phyloP scores from a whole-genome alignment of 2,888 invertebrate genomes.

The Carpatolechia fugitivella region DNA sequence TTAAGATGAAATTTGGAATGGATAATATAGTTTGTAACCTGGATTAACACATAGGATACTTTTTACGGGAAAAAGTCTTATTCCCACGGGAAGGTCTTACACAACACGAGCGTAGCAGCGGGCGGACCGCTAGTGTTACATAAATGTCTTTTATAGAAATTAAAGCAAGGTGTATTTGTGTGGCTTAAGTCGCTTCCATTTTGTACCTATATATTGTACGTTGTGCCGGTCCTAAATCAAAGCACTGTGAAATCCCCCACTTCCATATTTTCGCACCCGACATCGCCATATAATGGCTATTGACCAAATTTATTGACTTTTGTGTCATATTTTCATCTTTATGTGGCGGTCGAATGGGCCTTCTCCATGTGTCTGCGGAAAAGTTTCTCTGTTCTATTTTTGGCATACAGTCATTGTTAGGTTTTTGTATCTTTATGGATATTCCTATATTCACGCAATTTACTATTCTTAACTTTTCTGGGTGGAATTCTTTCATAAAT shows the following conservation, averaged over 20 bases:
- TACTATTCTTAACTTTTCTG: too few relatives aligned
- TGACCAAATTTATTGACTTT: slow-evolving; percentile 76
- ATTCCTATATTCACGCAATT: too few relatives aligned
- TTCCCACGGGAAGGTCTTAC: too few relatives aligned
- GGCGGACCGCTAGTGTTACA: too few relatives aligned
- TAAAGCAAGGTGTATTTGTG: too few relatives aligned
- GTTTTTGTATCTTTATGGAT: background rate
- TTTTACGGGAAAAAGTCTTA: too few relatives aligned
- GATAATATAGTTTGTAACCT: too few relatives aligned
- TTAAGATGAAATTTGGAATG: too few relatives aligned
- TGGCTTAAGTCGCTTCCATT: slow-evolving; percentile 45
- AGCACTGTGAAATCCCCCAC: slow-evolving; percentile 61
- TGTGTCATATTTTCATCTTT: slow-evolving; percentile 74
- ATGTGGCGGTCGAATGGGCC: slow-evolving; percentile 61
- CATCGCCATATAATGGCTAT: slow-evolving; percentile 74
- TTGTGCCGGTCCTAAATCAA: slow-evolving; percentile 63
- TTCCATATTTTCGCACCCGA: slow-evolving; percentile 75
- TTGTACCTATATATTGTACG: slow-evolving; percentile 34
- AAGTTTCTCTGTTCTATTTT: background rate
- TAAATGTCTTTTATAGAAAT: too few relatives aligned
- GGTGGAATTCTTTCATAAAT: background rate
- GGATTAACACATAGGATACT: too few relatives aligned
- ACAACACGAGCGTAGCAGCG: too few relatives aligned
- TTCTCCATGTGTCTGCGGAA: slow-evolving; percentile 46
- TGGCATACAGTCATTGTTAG: background rate